A percentile compares a stretch with the other conserved stretches of the same genome.
Conservation (phyloP, 2,113 vertebrate species). For the Labeo rohita region DNA sequence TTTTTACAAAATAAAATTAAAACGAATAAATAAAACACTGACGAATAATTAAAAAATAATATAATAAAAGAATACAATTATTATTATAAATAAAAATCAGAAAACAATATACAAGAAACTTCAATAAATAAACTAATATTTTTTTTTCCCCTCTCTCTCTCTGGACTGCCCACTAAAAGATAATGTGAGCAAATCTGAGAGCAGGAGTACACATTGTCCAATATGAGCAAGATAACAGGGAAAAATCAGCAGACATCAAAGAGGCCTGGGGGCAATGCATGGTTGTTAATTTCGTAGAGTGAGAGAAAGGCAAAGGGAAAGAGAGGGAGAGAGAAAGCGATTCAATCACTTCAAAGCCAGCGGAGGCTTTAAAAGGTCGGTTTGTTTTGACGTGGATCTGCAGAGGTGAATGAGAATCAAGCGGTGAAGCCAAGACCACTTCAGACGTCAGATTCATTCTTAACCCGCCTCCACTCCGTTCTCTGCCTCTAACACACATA, state of each 20-base stretch:
- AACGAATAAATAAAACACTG: neutral
- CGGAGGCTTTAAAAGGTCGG: constrained; percentile 79
- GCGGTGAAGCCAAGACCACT: constrained; percentile 72
- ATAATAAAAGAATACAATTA: too few relatives aligned
- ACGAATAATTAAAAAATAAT: too few relatives aligned
- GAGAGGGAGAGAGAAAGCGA: constrained; percentile 69
- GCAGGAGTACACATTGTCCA: constrained; percentile 75
- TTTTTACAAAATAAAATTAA: too few relatives aligned
- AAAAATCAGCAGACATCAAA: constrained; percentile 81
- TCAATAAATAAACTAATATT: neutral
- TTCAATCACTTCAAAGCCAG: constrained; percentile 87
- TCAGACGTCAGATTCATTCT: constrained; percentile 76
- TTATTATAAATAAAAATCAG: neutral
- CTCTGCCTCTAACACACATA: constrained; percentile 48
- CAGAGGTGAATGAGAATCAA: constrained; percentile 88
- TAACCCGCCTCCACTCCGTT: constrained; percentile 63
- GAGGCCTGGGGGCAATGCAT: constrained; percentile 71
- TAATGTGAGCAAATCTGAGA: constrained; percentile 64
- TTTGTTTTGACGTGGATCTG: constrained; percentile 84
- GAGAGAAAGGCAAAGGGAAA: constrained; percentile 42
- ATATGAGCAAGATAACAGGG: constrained; percentile 76
- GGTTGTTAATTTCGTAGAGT: constrained; percentile 79
- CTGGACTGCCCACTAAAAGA: neutral
- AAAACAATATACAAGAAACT: neutral
- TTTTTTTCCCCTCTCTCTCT: neutral